Percentiles rank a stretch among this genome's conserved stretches.
phyloP scores from a whole-genome alignment of 1,140 invertebrate genomes.

The Pogonognathellus flavescens region DNA sequence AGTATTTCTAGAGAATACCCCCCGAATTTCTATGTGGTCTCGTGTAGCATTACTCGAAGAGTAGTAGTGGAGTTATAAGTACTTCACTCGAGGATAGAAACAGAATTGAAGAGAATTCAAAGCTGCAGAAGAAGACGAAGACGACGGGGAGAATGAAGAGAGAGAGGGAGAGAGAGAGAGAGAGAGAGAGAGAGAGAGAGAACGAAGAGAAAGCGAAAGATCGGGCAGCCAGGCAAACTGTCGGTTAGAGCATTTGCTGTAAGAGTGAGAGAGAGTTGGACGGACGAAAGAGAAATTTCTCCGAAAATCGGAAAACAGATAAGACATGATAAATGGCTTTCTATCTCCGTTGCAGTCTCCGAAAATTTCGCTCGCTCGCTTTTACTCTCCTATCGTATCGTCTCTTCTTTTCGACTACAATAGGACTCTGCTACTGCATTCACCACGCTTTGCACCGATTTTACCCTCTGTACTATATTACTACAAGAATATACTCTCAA shows the following conservation, averaged over 20 bases:
- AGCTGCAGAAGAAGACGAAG: neutral
- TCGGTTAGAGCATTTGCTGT: neutral
- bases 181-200: conserved; percentile 1
- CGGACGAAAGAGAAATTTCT: conserved; percentile 59
- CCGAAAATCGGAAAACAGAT: conserved; percentile 62
- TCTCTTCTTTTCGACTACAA: conserved; percentile 27
- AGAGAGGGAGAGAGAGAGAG: neutral
- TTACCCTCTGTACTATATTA: neutral
- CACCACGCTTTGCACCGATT: neutral
- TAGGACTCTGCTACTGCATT: conserved; percentile 12
- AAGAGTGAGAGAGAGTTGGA: neutral
- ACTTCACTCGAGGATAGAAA: conserved; percentile 35
- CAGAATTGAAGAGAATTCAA: conserved; percentile 6
- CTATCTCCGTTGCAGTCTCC: conserved; percentile 64
- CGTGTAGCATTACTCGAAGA: neutral
- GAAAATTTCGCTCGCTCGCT: conserved; percentile 52
- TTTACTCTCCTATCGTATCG: conserved; percentile 32
- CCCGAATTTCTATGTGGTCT: too few relatives aligned
- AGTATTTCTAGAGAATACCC: too few relatives aligned
- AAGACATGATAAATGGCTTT: conserved; percentile 64
- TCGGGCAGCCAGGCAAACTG: neutral
- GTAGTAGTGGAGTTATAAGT: neutral
- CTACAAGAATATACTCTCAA: too few relatives aligned
- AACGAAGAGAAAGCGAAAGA: neutral
- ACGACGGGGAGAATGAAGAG: neutral